phyloP scores from a whole-genome alignment of 1,140 invertebrate genomes.

The Caenorhabditis briggsae region DNA sequence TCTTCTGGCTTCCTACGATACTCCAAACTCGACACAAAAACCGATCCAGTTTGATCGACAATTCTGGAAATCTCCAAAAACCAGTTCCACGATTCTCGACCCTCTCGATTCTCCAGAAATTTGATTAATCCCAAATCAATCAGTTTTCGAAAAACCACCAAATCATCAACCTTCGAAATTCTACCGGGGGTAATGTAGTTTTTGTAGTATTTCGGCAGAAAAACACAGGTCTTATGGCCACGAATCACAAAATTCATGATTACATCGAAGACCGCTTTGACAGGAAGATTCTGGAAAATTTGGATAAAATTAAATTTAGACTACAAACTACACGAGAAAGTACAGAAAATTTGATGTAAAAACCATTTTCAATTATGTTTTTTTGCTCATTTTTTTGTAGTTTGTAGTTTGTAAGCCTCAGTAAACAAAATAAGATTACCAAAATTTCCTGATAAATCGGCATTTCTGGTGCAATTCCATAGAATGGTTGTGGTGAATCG shows the following conservation, averaged over 20 bases:
- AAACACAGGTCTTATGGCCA: neutral
- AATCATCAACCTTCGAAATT: constrained; percentile 21
- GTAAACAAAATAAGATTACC: neutral
- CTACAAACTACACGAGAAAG: no score
- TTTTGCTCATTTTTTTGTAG: no score
- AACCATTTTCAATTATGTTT: no score
- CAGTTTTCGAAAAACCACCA: constrained; percentile 7
- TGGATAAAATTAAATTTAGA: no score
- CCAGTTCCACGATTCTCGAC: neutral
- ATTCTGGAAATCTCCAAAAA: neutral
- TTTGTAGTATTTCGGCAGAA: constrained; percentile 28
- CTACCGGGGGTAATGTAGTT: neutral
- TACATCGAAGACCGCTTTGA: constrained; percentile 13
- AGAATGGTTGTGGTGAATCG: neutral
- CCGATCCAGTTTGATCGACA: neutral
- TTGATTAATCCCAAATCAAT: constrained; percentile 5
- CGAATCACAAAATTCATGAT: constrained; percentile 22
- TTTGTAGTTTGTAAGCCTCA: no score
- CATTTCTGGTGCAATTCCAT: neutral
- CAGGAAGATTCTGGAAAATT: neutral
- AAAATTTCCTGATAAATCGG: neutral
- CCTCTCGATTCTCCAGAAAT: neutral
- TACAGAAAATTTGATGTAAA: no score
- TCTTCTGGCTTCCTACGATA: neutral
- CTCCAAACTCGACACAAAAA: neutral